Conservation (phyloP, 2,888 invertebrate genomes). For the Hanleya hanleyi region DNA sequence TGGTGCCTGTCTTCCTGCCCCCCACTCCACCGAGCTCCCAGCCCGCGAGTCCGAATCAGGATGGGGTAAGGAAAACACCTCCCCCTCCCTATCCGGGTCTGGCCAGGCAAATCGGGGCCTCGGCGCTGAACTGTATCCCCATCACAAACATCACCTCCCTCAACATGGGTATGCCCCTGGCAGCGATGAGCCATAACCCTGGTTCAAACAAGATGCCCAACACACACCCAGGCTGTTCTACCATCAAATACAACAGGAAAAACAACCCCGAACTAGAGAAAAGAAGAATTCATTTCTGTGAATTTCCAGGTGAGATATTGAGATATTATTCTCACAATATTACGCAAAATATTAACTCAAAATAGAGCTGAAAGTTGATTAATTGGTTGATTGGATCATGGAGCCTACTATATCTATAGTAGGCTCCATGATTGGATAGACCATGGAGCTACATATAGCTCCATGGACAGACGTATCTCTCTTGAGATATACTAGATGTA, state of each 20-base stretch:
- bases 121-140: constrained; percentile 16
- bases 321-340: too few relatives aligned
- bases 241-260: constrained; percentile 88
- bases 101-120: constrained; percentile 14
- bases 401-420: too few relatives aligned
- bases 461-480: too few relatives aligned
- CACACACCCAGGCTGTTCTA: constrained; percentile 72
- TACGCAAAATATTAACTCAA: too few relatives aligned
- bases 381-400: too few relatives aligned
- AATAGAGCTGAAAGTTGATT: too few relatives aligned
- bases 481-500: too few relatives aligned
- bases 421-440: too few relatives aligned
- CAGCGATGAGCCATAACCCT: background rate
- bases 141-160: constrained; percentile 29
- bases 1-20: constrained; percentile 40
- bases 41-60: constrained; percentile 62
- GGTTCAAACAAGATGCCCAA: constrained; percentile 44
- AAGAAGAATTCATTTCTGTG: constrained; percentile 95
- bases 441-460: too few relatives aligned
- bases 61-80: constrained; percentile 50
- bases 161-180: constrained; percentile 23
- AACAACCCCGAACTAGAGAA: constrained; percentile 98
- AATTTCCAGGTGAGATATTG: constrained; percentile 83
- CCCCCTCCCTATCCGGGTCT: constrained; percentile 66
- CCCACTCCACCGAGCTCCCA: constrained; percentile 66